phyloP scores from a whole-genome alignment of 2,888 invertebrate genomes.

The Melikaiella ostensackeni region DNA sequence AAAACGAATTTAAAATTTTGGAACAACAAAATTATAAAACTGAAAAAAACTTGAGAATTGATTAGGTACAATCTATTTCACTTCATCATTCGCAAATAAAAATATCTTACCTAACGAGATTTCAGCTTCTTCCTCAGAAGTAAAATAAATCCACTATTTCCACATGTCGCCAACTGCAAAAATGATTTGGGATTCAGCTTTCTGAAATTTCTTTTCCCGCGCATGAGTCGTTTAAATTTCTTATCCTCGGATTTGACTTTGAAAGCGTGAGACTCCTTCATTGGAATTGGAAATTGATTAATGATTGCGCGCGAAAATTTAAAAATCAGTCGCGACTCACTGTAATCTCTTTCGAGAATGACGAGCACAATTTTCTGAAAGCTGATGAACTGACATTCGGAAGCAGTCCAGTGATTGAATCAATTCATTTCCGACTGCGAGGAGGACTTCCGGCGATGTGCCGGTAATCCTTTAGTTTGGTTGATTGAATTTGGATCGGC shows the following conservation, averaged over 20 bases:
- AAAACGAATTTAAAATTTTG: no score
- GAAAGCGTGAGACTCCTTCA: neutral
- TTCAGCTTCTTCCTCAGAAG: neutral
- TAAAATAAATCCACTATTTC: neutral
- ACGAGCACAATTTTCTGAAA: conserved; percentile 8
- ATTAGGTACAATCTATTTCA: no score
- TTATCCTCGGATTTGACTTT: neutral
- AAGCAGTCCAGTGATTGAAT: neutral
- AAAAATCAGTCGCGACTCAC: neutral
- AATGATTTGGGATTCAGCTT: neutral
- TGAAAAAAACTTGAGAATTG: neutral
- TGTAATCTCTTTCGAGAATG: neutral
- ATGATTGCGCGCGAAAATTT: neutral
- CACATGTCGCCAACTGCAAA: neutral
- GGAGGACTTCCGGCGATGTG: neutral
- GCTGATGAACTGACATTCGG: neutral
- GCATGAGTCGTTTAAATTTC: neutral
- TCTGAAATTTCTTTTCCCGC: neutral
- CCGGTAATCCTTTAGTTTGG: conserved; percentile 32
- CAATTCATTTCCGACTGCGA: neutral
- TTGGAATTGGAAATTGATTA: neutral
- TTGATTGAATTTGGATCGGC: conserved; percentile 53
- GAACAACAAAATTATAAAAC: neutral
- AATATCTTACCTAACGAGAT: neutral
- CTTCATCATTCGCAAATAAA: neutral